These are phyloP conservation scores for Hermodice carunculata DNA, from an alignment of 2,888 invertebrate species.

Conservation along the genomic window DNA sequence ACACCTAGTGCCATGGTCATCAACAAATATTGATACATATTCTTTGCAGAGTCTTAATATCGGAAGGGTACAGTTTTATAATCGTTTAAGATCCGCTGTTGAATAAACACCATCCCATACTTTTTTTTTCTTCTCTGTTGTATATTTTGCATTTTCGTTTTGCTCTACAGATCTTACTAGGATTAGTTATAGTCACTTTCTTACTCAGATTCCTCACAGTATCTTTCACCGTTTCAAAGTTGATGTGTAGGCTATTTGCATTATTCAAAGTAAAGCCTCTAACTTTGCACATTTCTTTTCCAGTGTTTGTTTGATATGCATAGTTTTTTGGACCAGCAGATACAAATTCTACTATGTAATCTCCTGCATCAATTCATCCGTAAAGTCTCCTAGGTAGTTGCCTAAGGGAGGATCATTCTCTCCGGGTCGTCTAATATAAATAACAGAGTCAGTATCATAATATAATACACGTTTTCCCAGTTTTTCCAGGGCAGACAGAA, in stretches of 20 bases:
- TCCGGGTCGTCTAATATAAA: constrained; percentile 44
- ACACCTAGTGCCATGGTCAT: too few species aligned
- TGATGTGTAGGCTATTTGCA: constrained; percentile 29
- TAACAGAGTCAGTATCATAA: constrained; percentile 65
- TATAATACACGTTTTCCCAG: constrained; percentile 58
- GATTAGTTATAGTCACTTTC: too few species aligned
- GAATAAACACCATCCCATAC: too few species aligned
- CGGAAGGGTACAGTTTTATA: too few species aligned
- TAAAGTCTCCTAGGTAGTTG: constrained; percentile 30
- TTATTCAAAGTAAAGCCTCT: constrained; percentile 47
- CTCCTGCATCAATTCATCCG: constrained; percentile 37
- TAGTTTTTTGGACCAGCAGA: constrained; percentile 27
- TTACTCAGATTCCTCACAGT: too few species aligned
- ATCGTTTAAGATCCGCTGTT: too few species aligned
- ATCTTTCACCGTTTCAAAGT: constrained; percentile 40
- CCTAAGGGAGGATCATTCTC: constrained; percentile 18
- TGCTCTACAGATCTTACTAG: too few species aligned
- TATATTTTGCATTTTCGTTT: too few species aligned
- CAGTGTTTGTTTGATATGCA: constrained; percentile 11
- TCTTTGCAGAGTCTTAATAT: too few species aligned
- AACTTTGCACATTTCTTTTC: constrained; percentile 41
- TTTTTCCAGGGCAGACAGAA: constrained; percentile 57
- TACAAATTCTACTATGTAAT: constrained; percentile 45
- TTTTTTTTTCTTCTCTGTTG: too few species aligned
- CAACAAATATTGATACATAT: too few species aligned